phyloP scores from a whole-genome alignment of 1,140 invertebrate species.

The Bradysia coprophila region DNA sequence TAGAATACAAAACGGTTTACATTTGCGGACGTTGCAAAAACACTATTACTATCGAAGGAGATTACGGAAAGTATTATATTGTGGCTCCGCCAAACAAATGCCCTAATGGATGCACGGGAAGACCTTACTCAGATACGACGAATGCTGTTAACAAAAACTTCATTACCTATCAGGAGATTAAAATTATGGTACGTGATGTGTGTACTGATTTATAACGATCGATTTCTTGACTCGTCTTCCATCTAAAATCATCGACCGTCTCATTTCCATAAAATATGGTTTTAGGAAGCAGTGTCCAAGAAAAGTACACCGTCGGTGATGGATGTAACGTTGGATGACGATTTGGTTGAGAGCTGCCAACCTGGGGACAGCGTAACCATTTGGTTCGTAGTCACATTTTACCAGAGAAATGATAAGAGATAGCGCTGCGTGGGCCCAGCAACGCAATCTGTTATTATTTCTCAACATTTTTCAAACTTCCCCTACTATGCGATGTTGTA shows the following conservation, averaged over 20 bases:
- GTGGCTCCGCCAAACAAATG: slow-evolving; percentile 38
- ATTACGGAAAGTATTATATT: slow-evolving; percentile 45
- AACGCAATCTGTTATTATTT: not conserved
- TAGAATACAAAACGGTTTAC: slow-evolving; percentile 55
- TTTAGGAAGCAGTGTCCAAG: slow-evolving; percentile 55
- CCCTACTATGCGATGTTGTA: no score
- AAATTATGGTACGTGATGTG: slow-evolving; percentile 41
- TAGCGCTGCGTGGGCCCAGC: not conserved
- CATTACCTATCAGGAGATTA: slow-evolving; percentile 82
- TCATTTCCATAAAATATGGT: slow-evolving; percentile 4
- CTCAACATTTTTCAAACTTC: not conserved
- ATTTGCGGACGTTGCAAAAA: slow-evolving; percentile 62
- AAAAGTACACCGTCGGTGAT: slow-evolving; percentile 59
- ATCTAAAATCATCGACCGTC: not conserved
- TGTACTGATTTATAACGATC: not conserved
- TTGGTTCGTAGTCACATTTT: slow-evolving; percentile 40
- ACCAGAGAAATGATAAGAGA: no score
- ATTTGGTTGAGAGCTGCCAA: slow-evolving; percentile 72
- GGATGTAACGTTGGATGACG: slow-evolving; percentile 66
- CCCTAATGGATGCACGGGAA: slow-evolving; percentile 35
- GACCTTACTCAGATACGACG: slow-evolving; percentile 28
- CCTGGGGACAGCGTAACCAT: slow-evolving; percentile 76
- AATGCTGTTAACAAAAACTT: slow-evolving; percentile 33
- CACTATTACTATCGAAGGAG: slow-evolving; percentile 40
- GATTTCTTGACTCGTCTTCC: not conserved